phyloP scores from a whole-genome alignment of 2,797 vertebrate species.

The Hozukius guyotensis region DNA sequence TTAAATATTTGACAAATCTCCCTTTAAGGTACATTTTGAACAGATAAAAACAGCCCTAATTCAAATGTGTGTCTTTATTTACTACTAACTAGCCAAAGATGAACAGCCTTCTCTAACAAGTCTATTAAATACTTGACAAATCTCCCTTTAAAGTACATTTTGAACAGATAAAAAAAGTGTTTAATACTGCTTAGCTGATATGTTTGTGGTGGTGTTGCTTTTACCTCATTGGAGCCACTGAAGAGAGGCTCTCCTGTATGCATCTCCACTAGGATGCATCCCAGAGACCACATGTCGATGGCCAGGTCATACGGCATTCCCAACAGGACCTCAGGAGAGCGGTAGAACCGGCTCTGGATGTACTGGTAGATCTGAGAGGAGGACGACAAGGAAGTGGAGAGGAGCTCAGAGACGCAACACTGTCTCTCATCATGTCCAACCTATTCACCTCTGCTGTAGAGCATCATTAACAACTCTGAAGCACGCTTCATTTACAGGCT shows the following conservation, averaged over 20 bases:
- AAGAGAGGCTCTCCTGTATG: slow-evolving; percentile 95
- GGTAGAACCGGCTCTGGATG: slow-evolving; percentile 96
- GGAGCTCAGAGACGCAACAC: not conserved
- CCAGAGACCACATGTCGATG: slow-evolving; percentile 96
- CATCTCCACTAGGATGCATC: slow-evolving; percentile 96
- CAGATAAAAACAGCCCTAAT: too few relatives aligned
- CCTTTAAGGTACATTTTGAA: too few relatives aligned
- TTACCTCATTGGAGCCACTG: slow-evolving; percentile 94
- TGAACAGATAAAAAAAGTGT: too few relatives aligned
- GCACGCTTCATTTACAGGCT: not conserved
- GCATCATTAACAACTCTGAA: not conserved
- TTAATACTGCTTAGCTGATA: not conserved
- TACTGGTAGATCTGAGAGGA: slow-evolving; percentile 92
- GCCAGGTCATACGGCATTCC: slow-evolving; percentile 95
- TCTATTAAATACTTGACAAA: too few relatives aligned
- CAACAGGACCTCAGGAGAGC: slow-evolving; percentile 92
- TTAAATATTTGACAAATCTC: too few relatives aligned
- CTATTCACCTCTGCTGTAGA: not conserved
- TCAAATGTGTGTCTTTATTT: too few relatives aligned
- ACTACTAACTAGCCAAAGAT: too few relatives aligned
- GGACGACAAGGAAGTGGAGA: not conserved
- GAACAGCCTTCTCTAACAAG: too few relatives aligned
- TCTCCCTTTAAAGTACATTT: too few relatives aligned
- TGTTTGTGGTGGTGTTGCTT: not conserved
- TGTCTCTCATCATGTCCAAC: not conserved